These are phyloP conservation scores for Syndactyla subalaris DNA, from an alignment of 2,797 vertebrate species.

Conservation along the genomic window DNA sequence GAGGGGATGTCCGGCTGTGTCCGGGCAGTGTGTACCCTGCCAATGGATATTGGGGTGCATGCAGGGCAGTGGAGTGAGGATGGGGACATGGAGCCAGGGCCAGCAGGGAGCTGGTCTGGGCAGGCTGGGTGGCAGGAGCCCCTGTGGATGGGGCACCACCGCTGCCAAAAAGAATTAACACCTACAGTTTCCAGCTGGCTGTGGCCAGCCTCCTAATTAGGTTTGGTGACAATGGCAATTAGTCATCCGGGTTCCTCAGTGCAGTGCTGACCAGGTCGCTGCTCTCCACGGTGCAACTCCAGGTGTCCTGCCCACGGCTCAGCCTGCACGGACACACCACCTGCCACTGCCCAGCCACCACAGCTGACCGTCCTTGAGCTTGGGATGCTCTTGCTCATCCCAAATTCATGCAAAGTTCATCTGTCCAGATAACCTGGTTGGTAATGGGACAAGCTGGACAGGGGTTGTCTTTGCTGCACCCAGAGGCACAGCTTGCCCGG, in stretches of 20 bases:
- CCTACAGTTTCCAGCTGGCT: not conserved
- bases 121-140: not conserved
- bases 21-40: not conserved
- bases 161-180: not conserved
- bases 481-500: not conserved
- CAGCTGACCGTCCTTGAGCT: not conserved
- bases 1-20: not conserved
- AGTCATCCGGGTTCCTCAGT: not conserved
- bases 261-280: not conserved
- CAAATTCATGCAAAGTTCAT: not conserved
- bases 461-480: not conserved
- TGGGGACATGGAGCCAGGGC: accelerated
- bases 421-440: not conserved
- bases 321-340: not conserved
- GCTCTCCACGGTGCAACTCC: accelerated
- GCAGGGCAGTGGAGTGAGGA: not conserved
- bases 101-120: not conserved
- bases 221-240: conserved; percentile 39
- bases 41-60: accelerated
- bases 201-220: conserved; percentile 27
- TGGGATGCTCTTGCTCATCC: not conserved
- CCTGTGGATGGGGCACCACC: not conserved
- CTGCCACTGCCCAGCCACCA: not conserved
- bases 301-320: not conserved
- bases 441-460: not conserved